Percentiles rank a stretch among this genome's conserved stretches.
phyloP scores from a whole-genome alignment of 1,140 invertebrate genomes.

The Ceratitis capitata region DNA sequence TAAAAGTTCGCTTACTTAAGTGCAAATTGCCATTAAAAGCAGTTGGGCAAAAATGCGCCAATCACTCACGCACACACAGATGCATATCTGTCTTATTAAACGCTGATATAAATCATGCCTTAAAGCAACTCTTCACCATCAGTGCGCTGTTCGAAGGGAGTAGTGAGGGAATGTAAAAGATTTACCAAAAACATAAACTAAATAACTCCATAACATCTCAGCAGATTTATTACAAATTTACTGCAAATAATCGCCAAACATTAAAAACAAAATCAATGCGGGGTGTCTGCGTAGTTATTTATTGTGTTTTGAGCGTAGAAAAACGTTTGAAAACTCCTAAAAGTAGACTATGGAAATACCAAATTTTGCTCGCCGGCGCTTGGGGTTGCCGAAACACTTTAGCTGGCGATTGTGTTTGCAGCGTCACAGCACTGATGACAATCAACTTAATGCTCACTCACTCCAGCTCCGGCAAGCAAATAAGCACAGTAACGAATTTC shows the following conservation, averaged over 20 bases:
- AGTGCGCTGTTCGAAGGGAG: too few species aligned
- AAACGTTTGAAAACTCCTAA: neutral
- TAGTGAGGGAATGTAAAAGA: neutral
- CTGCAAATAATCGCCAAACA: conserved; percentile 31
- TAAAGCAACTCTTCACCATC: neutral
- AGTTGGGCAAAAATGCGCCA: neutral
- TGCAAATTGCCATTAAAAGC: conserved; percentile 27
- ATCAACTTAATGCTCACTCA: neutral
- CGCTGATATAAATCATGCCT: neutral
- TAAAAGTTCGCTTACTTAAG: conserved; percentile 18
- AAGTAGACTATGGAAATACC: neutral
- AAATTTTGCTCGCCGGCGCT: too few species aligned
- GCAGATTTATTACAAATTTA: conserved; percentile 30
- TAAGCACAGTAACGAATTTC: conserved; percentile 14
- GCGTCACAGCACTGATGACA: neutral
- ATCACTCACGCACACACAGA: neutral
- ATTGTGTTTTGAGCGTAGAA: neutral
- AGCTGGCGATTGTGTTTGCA: neutral
- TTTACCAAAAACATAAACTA: conserved; percentile 18
- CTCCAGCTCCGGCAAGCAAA: neutral
- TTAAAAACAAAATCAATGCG: conserved; percentile 8
- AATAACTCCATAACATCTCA: neutral
- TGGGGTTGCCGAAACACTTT: neutral
- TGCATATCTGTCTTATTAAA: conserved; percentile 8
- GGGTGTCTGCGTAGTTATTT: too few species aligned